Evolutionary conservation across 2,797 vertebrate species (phyloP), one percentile per base, ranked within the genome.

Genomic region (Etheostoma nigrum): DNA sequence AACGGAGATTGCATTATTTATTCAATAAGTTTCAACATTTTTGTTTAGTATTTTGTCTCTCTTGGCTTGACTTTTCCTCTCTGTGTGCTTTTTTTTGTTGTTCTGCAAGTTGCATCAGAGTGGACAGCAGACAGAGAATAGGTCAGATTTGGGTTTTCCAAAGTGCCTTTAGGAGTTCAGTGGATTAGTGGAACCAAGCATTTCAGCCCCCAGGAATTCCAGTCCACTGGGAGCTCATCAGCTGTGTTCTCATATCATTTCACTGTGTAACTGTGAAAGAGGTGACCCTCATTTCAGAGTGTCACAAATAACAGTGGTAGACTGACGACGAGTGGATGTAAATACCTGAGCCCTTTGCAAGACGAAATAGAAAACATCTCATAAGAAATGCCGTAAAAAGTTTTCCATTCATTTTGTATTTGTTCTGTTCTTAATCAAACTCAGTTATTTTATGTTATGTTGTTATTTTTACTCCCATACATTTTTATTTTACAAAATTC

Each of bases 161-260:
- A 55, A 78, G 57, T 78, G 59, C 57, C 7, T 10, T 69, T 69
- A 21, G 33, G 69, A 78, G 67, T 79, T 81, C 66, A 80, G 49
- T 83, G 54, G 78, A 73, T 83, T 73, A 85, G 74, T 59, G 45
- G 72, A 74, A 68, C 54, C 12, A 65, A 76, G 61, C 57, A 51
- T 67, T 70, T 79, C 66, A 74, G 57, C 68, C 67, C 12, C 70
- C 60, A 53, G 42, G 25, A 15, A 61, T 73, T 48, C 67, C 54
- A 67, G 25, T 74, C 70, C 45, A 62, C 57, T 33, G 55, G 57
- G 65, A 72, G 74, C 47, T 33, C 74, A 67, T 79, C 69, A 60
- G 73, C 62, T 11, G 68, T 63, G 57, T 23, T 67, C 54, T 60
- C 67, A 65, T 49, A 66, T 21, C 52, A 44, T 53, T 63, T 51